phyloP scores from a whole-genome alignment of 2,797 vertebrate genomes.

The Cetoscarus ocellatus region DNA sequence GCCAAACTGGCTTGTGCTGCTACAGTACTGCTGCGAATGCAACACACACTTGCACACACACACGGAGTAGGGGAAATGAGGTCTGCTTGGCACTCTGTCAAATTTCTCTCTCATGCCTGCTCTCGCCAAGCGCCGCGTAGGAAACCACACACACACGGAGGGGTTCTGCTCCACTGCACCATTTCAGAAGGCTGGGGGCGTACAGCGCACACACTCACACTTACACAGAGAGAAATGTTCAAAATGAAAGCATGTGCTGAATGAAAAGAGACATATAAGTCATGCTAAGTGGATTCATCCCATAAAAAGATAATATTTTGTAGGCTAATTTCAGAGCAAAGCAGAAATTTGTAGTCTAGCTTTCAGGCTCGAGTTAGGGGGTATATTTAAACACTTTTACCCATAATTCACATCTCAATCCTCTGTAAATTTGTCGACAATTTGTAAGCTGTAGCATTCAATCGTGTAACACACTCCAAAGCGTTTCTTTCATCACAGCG shows the following conservation, averaged over 20 bases:
- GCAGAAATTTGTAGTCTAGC: background rate
- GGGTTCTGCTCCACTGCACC: slow-evolving; percentile 73
- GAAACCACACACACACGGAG: slow-evolving; percentile 64
- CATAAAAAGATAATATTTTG: slow-evolving; percentile 24
- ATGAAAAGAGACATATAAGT: slow-evolving; percentile 34
- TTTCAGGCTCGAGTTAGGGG: background rate
- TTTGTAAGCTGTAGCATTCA: slow-evolving; percentile 37
- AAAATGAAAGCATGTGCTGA: slow-evolving; percentile 22
- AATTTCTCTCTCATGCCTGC: slow-evolving; percentile 64
- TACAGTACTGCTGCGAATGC: slow-evolving; percentile 72
- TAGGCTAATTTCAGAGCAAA: slow-evolving; percentile 8
- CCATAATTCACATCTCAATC: slow-evolving; percentile 1
- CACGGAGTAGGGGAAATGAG: slow-evolving; percentile 71
- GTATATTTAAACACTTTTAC: background rate
- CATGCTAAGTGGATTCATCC: slow-evolving; percentile 36
- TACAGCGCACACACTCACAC: slow-evolving; percentile 38
- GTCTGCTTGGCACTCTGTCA: slow-evolving; percentile 77
- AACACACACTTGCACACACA: slow-evolving; percentile 49
- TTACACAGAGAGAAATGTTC: slow-evolving; percentile 11
- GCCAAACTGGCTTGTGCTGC: slow-evolving; percentile 69
- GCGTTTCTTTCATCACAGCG: slow-evolving; percentile 17
- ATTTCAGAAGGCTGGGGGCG: slow-evolving; percentile 63
- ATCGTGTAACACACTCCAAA: slow-evolving; percentile 12
- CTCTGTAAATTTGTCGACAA: slow-evolving; percentile 25
- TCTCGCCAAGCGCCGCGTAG: slow-evolving; percentile 67